Base-by-base conservation (phyloP, 1,140 invertebrate species). In the Conus ventricosus region DNA sequence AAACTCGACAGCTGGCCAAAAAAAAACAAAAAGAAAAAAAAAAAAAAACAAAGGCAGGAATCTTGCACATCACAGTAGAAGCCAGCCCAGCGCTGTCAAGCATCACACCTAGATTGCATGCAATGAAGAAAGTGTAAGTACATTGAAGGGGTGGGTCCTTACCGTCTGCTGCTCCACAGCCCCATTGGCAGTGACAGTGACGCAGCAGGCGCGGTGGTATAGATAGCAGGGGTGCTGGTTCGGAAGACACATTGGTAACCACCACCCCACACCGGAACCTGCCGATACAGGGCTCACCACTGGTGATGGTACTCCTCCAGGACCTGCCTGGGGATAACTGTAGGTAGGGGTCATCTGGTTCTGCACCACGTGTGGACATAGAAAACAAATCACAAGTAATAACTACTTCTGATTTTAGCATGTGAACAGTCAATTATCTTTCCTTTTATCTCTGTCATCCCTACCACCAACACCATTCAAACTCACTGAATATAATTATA, bases 321-420 rank as follows among this genome's bases (percentile, higher is more conserved):
- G 88, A 51, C 85, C 84, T 55, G 92, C 94, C 96, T 96, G 97
- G 95, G 96, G 97, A 95, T 96, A 97, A 96, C 96, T 97, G 96
- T 97, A 98, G 94, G 97, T 97, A 80, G 94, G 96, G 95, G 97
- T 97, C 97, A 98, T 98, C 93, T 97, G 97, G 96, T 98, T 97
- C 96, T 98, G 97, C 96, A 98, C 98, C 97, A 98, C 98, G 96
- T 98, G 98, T 98, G 97, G 27, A 97, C 90, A n/a, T 90, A 5
- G 90, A 15, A 87, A 83, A 60, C 4, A 71, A 71, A 60, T 8
- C 57, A 60, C 5, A 60, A 39, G 39, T 39, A 39, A 39, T 39
- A 39, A 39, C 39, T 39, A 1, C 39, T 39, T 39, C 39, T 39
- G 39, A 39, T 39, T 39, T 39, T 39, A 39, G 0, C 39, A 39